These are phyloP conservation scores for Ptychodera flava DNA, from an alignment of 35 echinoderm and acorn worm genomes.

Conservation along the genomic window DNA sequence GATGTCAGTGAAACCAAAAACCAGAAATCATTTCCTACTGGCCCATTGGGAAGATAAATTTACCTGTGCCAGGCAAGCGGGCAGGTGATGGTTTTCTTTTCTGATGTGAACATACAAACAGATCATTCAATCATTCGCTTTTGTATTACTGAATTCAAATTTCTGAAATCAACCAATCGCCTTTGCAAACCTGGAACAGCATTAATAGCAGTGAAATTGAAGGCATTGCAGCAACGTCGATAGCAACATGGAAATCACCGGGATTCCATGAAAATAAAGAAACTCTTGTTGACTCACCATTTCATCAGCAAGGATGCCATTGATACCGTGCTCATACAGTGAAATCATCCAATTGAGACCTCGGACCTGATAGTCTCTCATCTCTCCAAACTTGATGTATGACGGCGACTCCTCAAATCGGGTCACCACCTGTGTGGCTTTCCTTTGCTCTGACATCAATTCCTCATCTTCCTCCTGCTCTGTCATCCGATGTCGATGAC, in stretches of 20 bases:
- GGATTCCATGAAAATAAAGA: background rate
- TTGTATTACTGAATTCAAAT: too few relatives aligned
- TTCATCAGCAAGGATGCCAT: conserved; percentile 98
- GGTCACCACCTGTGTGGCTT: conserved; percentile 79
- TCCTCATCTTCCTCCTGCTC: conserved; percentile 98
- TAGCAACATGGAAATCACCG: background rate
- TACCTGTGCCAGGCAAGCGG: too few relatives aligned
- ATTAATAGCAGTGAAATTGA: background rate
- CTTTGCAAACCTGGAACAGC: too few relatives aligned
- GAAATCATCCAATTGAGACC: conserved; percentile 98
- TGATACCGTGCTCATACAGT: conserved; percentile 97
- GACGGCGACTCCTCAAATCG: conserved; percentile 83
- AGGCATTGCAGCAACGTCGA: background rate
- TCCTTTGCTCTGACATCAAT: conserved; percentile 69
- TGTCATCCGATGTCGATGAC: conserved; percentile 96
- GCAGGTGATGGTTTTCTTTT: too few relatives aligned
- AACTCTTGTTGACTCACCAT: conserved; percentile 46
- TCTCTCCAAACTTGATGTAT: conserved; percentile 85
- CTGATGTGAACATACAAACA: too few relatives aligned
- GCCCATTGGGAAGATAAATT: too few relatives aligned
- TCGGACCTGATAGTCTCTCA: conserved; percentile 95
- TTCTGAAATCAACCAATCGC: too few relatives aligned
- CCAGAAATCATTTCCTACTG: too few relatives aligned
- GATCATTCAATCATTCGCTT: too few relatives aligned
- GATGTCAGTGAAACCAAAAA: too few relatives aligned